Base-by-base conservation (phyloP, 2,113 vertebrate species). In the Telmatochromis brichardi region DNA sequence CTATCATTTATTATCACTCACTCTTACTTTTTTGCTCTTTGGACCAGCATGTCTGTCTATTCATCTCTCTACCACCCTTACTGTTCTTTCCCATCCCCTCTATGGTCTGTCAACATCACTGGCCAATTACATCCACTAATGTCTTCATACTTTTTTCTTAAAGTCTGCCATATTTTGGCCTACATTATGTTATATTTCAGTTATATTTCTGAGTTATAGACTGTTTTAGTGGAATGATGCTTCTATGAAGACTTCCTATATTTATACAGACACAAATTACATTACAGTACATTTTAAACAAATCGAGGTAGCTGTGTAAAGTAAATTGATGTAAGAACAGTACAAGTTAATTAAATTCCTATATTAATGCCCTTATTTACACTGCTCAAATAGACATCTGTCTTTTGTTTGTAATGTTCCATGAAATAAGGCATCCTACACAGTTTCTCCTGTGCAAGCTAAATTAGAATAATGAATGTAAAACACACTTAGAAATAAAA, bases 1-100 rank as follows among this genome's bases (percentile, higher is more conserved):
- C 86, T 92, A 84, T 92, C 54, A 91, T 89, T 89, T 86, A 81
- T 84, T 86, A 57, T 89, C 86, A 87, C 79, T 80, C 14, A 19
- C 90, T 85, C 78, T 83, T 6, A 26, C 53, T 37, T 45, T 54
- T 68, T 50, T 23, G 58, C 63, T 71, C 58, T 51, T 50, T 76
- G 42, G 71, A 19, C 23, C 9, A 76, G 17, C 42, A 19, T 50
- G 9, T 28, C 42, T 31, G 3, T n/a, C 37, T 63, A 60, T 82
- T 83, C 80, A 28, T 86, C 82, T 88, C 13, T 65, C 28, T 57
- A 17, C 68, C 42, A 50, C 23, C 4, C 9, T 19, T 73, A 73
- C 60, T 3, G 2, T 63, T 80, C 9, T 45, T 60, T 55, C 17
- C 14, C 37, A 57, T 47, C 31, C 33, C 57, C 23, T 11, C 80